A percentile compares a stretch with the other conserved stretches of the same genome.
These are phyloP conservation scores for Heliconius sara DNA, from an alignment of 2,888 invertebrate species.

Conservation along the genomic window DNA sequence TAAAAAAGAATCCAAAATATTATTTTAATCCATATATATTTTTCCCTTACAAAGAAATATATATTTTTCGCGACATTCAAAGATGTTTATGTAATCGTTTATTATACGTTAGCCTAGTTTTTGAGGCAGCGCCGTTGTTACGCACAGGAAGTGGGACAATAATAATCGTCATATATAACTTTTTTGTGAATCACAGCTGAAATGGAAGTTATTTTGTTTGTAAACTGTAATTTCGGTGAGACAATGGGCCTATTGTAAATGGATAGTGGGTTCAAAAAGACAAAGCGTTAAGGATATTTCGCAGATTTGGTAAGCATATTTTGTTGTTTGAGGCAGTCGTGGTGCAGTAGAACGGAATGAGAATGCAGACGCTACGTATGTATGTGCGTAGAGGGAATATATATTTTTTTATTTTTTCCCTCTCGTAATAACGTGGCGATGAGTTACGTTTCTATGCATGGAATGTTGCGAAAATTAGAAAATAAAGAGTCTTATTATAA, in stretches of 20 bases:
- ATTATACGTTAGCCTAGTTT: slow-evolving; percentile 53
- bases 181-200: slow-evolving; percentile 34
- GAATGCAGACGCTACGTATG: too few relatives aligned
- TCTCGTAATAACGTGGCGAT: too few relatives aligned
- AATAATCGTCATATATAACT: slow-evolving; percentile 38
- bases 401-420: too few relatives aligned
- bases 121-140: slow-evolving; percentile 46
- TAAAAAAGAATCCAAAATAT: too few relatives aligned
- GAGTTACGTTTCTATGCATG: too few relatives aligned
- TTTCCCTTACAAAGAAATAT: slow-evolving; percentile 53
- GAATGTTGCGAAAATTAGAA: too few relatives aligned
- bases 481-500: too few relatives aligned
- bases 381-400: too few relatives aligned
- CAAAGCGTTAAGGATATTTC: too few relatives aligned
- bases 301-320: background rate
- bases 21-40: slow-evolving; percentile 48
- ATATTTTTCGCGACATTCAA: slow-evolving; percentile 51
- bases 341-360: too few relatives aligned
- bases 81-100: slow-evolving; percentile 58
- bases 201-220: slow-evolving; percentile 22
- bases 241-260: background rate
- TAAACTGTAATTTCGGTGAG: background rate
- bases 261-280: background rate
- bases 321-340: background rate
- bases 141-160: slow-evolving; percentile 43